Evolutionary conservation across 2,888 invertebrate species (phyloP).

Genomic region (Liopterus haemorrhoidalis): DNA sequence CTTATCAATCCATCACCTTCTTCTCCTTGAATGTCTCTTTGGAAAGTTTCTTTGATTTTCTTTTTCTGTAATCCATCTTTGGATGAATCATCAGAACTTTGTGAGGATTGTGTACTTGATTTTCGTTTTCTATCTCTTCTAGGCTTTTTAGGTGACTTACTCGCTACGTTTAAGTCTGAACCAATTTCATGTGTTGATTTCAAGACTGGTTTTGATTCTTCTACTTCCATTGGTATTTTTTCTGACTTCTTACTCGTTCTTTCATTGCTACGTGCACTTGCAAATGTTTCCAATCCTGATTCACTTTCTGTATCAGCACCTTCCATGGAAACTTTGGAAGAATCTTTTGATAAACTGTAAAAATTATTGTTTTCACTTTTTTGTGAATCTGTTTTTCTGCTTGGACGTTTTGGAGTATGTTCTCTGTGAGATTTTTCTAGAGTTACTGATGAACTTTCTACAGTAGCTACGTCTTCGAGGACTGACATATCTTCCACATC

Average conservation of each 20-base stretch:
- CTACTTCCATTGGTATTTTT: conserved; percentile 35
- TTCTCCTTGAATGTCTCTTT: conserved; percentile 52
- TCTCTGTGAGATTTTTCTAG: conserved; percentile 51
- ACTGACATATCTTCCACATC: conserved; percentile 82
- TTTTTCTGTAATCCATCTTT: conserved; percentile 42
- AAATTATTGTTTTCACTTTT: conserved; percentile 56
- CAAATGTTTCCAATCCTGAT: conserved; percentile 61
- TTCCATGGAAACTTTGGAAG: conserved; percentile 54
- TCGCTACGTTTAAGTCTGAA: conserved; percentile 44
- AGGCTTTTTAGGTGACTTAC: conserved; percentile 43
- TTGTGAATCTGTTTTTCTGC: conserved; percentile 58
- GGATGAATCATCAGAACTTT: conserved; percentile 49
- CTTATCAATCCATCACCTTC: conserved; percentile 53
- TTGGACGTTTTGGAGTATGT: conserved; percentile 53
- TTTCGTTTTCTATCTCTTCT: conserved; percentile 37
- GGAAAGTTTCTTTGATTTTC: conserved; percentile 35
- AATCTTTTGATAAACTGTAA: conserved; percentile 58
- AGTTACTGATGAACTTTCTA: conserved; percentile 45
- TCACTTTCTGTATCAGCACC: conserved; percentile 56
- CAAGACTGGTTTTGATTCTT: conserved; percentile 37
- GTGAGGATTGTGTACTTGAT: conserved; percentile 35
- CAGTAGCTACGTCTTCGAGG: conserved; percentile 59
- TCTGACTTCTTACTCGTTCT: conserved; percentile 43
- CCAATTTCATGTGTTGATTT: conserved; percentile 46
- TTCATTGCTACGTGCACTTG: conserved; percentile 56